These are phyloP conservation scores for Sphyrna mokarran DNA, from an alignment of 2,113 vertebrate species.

Conservation along the genomic window DNA sequence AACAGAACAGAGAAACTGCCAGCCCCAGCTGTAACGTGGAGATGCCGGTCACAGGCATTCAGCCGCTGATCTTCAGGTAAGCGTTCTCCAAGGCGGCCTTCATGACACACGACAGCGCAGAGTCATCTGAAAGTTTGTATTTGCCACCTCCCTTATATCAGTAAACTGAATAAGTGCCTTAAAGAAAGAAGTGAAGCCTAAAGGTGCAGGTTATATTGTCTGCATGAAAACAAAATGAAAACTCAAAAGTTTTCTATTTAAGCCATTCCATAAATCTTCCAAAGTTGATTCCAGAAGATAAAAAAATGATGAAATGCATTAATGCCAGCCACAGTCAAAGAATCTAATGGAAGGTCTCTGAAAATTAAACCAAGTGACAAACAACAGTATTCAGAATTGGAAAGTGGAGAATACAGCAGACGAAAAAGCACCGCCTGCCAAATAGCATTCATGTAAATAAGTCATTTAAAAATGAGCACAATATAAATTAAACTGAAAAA, in stretches of 20 bases:
- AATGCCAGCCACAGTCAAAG: neutral
- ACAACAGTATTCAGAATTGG: neutral
- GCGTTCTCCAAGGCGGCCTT: too few relatives aligned
- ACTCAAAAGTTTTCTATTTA: neutral
- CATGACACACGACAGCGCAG: too few relatives aligned
- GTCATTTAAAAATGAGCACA: too few relatives aligned
- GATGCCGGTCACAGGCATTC: too few relatives aligned
- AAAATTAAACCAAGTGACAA: neutral
- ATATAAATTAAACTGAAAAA: too few relatives aligned
- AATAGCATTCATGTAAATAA: too few relatives aligned
- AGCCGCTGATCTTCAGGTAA: too few relatives aligned
- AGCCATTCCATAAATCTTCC: neutral
- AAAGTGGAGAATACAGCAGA: too few relatives aligned
- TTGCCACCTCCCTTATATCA: neutral
- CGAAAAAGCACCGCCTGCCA: too few relatives aligned
- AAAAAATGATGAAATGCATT: neutral
- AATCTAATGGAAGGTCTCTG: neutral
- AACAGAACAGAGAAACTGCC: too few relatives aligned
- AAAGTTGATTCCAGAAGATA: neutral
- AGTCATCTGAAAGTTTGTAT: neutral
- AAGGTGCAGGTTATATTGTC: neutral
- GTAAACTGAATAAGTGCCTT: neutral
- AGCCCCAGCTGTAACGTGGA: too few relatives aligned
- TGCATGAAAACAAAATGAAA: neutral
- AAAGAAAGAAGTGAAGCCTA: neutral